Conservation (phyloP, 2,888 invertebrate genomes). For the Caenorhabditis imperialis region DNA sequence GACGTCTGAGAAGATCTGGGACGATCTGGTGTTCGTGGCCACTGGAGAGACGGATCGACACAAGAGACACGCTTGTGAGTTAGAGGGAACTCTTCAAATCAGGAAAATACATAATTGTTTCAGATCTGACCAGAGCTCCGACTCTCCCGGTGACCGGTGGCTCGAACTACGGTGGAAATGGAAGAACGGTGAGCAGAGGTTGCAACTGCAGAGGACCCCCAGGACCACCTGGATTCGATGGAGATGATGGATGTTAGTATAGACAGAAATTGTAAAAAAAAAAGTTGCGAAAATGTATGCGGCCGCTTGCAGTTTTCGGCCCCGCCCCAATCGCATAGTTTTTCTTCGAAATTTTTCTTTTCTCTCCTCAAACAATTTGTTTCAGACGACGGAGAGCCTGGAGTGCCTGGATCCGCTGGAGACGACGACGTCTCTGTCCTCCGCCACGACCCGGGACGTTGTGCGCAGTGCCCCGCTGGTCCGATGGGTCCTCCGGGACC, state of each 20-base stretch:
- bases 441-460: conserved; percentile 49
- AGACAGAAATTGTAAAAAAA: too few relatives aligned
- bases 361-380: background rate
- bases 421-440: conserved; percentile 42
- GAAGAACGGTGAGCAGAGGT: conserved; percentile 8
- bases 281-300: too few relatives aligned
- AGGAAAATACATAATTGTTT: background rate
- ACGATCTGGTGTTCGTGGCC: conserved; percentile 41
- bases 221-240: conserved; percentile 49
- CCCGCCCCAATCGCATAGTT: too few relatives aligned
- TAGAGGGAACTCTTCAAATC: background rate
- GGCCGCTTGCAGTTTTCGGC: too few relatives aligned
- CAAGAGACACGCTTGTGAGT: conserved; percentile 53
- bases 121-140: conserved; percentile 47
- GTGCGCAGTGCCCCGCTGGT: conserved; percentile 64
- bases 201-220: conserved; percentile 52
- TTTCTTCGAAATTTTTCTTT: too few relatives aligned
- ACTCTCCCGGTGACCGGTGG: conserved; percentile 35
- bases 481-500: conserved; percentile 67
- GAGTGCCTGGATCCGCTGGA: conserved; percentile 27
- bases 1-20: conserved; percentile 50
- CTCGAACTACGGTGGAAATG: background rate
- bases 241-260: conserved; percentile 42
- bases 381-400: conserved; percentile 49
- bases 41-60: conserved; percentile 48